These are phyloP conservation scores for Choloepus didactylus DNA, from an alignment of 2,797 vertebrate genomes.

Conservation along the genomic window DNA sequence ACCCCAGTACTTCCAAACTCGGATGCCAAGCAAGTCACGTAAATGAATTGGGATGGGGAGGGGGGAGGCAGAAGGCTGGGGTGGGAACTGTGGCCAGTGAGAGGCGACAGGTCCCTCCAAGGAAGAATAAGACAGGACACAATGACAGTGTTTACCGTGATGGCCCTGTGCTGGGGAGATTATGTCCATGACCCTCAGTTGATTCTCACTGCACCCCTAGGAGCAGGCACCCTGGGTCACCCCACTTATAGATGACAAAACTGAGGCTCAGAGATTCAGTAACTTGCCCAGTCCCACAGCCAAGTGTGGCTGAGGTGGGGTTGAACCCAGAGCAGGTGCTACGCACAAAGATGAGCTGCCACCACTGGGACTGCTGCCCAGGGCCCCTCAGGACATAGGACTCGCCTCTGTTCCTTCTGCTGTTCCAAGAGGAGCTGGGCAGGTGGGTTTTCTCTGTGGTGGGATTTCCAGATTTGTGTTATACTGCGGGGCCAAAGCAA, in stretches of 20 bases:
- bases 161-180: no score
- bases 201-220: neutral
- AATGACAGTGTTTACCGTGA: rapidly evolving
- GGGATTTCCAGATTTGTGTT: slow-evolving; percentile 50
- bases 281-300: neutral
- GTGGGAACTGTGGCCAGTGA: neutral
- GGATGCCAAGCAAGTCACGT: neutral
- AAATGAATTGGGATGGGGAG: neutral
- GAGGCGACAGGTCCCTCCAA: neutral
- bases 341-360: no score
- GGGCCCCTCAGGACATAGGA: neutral
- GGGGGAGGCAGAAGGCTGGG: neutral
- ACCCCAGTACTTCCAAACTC: neutral
- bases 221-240: neutral
- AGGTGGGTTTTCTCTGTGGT: neutral
- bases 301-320: no score
- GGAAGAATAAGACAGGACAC: neutral
- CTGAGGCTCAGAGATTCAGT: neutral
- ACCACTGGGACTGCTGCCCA: neutral
- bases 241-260: rapidly evolving
- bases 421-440: slow-evolving; percentile 28
- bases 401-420: neutral
- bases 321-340: neutral
- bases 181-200: neutral
- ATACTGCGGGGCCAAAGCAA: neutral